A percentile compares a stretch with the other conserved stretches of the same genome.
Evolutionary conservation across 1,140 invertebrate genomes (phyloP).

Genomic region (Drosophila willistoni): DNA sequence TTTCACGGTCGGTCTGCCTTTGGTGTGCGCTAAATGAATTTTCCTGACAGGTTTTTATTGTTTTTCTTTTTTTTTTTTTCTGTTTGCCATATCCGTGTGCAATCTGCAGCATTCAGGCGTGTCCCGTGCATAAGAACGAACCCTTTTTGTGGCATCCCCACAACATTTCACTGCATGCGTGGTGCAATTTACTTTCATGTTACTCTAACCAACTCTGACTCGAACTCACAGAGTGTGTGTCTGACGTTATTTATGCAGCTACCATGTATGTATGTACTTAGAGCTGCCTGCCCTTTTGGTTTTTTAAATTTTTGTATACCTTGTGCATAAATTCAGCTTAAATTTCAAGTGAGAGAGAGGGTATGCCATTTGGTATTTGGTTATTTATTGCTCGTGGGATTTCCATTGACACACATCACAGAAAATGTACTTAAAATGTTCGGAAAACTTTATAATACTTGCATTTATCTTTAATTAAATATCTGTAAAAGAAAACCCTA

Average conservation of each 20-base stretch:
- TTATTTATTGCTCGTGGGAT: constrained; percentile 54
- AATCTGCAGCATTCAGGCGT: constrained; percentile 72
- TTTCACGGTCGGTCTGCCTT: constrained; percentile 46
- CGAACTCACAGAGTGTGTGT: constrained; percentile 1
- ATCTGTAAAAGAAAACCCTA: not conserved
- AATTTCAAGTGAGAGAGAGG: constrained; percentile 17
- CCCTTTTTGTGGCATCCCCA: constrained; percentile 3
- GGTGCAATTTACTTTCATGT: constrained; percentile 50
- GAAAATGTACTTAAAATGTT: not conserved
- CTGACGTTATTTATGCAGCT: constrained; percentile 27
- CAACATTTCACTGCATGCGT: constrained; percentile 5
- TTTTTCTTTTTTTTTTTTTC: constrained; percentile 15
- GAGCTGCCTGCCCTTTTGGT: constrained; percentile 47
- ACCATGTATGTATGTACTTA: not conserved
- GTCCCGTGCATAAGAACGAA: constrained; percentile 19
- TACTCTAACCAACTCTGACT: constrained; percentile 6
- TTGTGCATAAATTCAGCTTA: constrained; percentile 53
- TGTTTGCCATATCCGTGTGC: constrained; percentile 54
- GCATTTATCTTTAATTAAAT: constrained; percentile 1
- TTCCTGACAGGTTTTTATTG: constrained; percentile 26
- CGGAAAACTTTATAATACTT: not conserved
- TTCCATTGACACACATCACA: constrained; percentile 30
- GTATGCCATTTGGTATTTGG: constrained; percentile 1
- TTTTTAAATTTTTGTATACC: constrained; percentile 56
- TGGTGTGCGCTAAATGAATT: constrained; percentile 23